Evolutionary conservation across 2,113 vertebrate species (phyloP).

Genomic region (Thryonomys swinderianus): DNA sequence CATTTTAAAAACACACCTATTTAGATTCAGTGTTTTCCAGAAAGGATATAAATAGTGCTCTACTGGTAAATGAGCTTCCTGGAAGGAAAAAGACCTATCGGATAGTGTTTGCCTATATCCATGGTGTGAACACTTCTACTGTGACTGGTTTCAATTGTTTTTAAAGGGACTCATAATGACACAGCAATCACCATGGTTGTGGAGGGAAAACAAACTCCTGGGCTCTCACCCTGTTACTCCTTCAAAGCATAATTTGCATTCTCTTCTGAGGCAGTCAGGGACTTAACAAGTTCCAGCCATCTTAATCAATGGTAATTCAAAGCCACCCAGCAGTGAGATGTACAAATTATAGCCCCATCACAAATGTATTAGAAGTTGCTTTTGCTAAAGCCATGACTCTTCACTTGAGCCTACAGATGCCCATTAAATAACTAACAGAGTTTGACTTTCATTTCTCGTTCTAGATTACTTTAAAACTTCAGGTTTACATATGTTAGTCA

Average conservation of each 20-base stretch:
- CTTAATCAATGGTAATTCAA: not conserved
- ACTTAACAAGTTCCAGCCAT: not conserved
- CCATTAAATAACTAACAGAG: not conserved
- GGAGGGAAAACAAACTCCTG: not conserved
- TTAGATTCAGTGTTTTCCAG: not conserved
- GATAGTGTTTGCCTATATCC: not conserved
- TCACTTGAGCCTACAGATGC: not conserved
- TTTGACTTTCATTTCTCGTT: not conserved
- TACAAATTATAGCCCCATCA: not conserved
- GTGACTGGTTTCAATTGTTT: not conserved
- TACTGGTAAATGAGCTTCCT: not conserved
- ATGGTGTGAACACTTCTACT: not conserved
- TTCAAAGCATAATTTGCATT: not conserved
- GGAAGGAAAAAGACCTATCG: not conserved
- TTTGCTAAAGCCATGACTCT: not conserved
- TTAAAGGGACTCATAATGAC: not conserved
- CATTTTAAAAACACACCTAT: constrained; percentile 25
- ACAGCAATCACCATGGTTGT: not conserved
- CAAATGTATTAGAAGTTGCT: not conserved
- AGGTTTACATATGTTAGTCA: not conserved
- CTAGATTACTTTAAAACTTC: not conserved
- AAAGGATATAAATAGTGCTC: not conserved
- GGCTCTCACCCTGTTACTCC: not conserved
- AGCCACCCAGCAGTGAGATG: not conserved
- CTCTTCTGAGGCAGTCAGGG: not conserved